Evolutionary conservation across 2,113 vertebrate species (phyloP).

Genomic region (Corythaixoides concolor): DNA sequence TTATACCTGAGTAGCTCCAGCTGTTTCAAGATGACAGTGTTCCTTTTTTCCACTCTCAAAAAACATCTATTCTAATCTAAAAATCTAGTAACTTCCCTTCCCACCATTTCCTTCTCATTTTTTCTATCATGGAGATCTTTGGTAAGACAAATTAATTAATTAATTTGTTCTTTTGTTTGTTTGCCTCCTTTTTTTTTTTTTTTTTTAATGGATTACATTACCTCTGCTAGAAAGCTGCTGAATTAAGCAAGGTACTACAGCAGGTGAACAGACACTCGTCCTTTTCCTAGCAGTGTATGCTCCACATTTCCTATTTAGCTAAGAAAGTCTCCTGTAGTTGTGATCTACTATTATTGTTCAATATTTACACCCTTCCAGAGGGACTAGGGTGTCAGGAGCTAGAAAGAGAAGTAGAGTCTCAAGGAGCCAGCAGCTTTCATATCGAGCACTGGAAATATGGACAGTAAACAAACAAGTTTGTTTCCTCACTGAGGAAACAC

Average conservation of each 20-base stretch:
- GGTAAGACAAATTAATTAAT: neutral
- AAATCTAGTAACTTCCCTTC: neutral
- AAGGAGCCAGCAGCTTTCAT: neutral
- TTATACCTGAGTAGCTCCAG: neutral
- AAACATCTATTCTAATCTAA: neutral
- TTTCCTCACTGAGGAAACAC: neutral
- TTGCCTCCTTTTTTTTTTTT: neutral
- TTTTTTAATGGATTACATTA: neutral
- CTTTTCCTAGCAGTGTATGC: neutral
- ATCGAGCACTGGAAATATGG: fast-evolving
- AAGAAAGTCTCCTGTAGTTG: neutral
- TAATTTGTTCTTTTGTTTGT: neutral
- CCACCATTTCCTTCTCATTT: neutral
- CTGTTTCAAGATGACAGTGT: neutral
- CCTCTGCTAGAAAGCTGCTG: neutral
- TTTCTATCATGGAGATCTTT: neutral
- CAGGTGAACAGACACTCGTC: neutral
- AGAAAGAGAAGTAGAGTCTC: neutral
- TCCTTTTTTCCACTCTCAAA: neutral
- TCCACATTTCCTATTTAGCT: neutral
- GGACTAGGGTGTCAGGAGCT: neutral
- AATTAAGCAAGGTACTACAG: neutral
- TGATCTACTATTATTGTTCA: neutral
- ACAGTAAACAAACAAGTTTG: neutral
- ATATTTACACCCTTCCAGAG: neutral